A percentile compares a stretch with the other conserved stretches of the same genome.
Evolutionary conservation across 2,888 invertebrate genomes (phyloP).

Genomic region (Hermodice carunculata): DNA sequence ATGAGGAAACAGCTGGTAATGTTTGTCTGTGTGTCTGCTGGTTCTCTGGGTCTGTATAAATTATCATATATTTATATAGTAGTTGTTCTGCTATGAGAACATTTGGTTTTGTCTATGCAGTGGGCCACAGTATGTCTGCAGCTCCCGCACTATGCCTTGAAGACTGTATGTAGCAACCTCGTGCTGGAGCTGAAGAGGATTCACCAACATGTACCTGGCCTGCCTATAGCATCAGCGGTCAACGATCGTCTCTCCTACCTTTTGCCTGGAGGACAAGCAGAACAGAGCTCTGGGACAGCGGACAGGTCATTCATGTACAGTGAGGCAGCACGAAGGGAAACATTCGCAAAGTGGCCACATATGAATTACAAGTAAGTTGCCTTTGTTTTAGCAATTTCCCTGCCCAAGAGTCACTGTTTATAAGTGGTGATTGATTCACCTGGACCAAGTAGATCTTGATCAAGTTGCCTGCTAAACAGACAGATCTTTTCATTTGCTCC

Average conservation of each 20-base stretch:
- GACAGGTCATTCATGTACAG: conserved; percentile 82
- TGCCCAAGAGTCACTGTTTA: no score
- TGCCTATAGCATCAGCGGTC: conserved; percentile 90
- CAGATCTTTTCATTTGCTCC: no score
- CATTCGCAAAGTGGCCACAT: conserved; percentile 95
- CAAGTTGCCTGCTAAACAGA: no score
- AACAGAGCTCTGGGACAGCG: conserved; percentile 47
- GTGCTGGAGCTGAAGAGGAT: conserved; percentile 82
- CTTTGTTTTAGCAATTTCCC: no score
- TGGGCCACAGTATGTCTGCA: conserved; percentile 92
- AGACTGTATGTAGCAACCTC: conserved; percentile 83
- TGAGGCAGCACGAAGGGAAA: conserved; percentile 89
- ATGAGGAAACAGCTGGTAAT: no score
- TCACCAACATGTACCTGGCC: conserved; percentile 85
- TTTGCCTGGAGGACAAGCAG: conserved; percentile 49
- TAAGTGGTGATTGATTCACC: no score
- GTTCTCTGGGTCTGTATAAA: no score
- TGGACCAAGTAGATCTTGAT: no score
- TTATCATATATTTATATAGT: no score
- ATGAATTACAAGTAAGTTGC: conserved; percentile 89
- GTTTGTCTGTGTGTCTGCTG: no score
- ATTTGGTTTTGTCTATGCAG: conserved; percentile 72
- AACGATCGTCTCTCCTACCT: conserved; percentile 78
- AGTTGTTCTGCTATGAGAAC: neutral
- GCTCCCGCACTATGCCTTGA: conserved; percentile 83